Base-by-base conservation (phyloP, 2,888 invertebrate genomes). In the Coleophora deauratella region DNA sequence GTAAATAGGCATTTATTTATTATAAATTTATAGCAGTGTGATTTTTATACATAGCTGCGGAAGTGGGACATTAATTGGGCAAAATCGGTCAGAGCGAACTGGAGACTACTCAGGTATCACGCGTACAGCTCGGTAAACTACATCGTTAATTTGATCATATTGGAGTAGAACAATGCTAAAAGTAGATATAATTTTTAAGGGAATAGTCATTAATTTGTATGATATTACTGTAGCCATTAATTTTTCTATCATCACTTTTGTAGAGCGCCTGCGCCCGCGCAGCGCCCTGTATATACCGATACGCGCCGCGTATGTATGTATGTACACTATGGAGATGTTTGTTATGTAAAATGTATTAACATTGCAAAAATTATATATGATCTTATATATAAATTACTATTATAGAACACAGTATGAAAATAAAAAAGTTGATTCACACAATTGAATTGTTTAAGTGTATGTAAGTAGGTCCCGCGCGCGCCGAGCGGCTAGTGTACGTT, bases 1-100 rank as follows among this genome's bases (percentile, higher is more conserved):
- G 84, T 85, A 84, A 82, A 85, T 85, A 85, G 85, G 85, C 85
- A 85, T 85, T 85, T 85, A 85, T 84, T 84, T 85, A 85, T 85
- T 84, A 81, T 82, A 80, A 82, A 84, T 79, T 81, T 72, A 80
- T 79, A 79, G 81, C 84, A 73, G 81, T 77, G 80, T 80, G 81
- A 72, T 78, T 79, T 81, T 78, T 76, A 80, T 80, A 80, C 78
- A 77, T 79, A 77, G 79, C 77, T 75, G 78, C 76, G 80, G 80
- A 77, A 74, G 69, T 71, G 78, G 74, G 74, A 73, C 73, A 69
- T 71, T 61, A 62, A 66, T 66, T 65, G 73, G 72, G 66, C 71
- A 66, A 62, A 63, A 68, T 67, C 76, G 73, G 72, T 67, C 70
- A 62, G 73, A 74, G 74, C 77, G 72, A 68, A 71, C 72, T 62